Evolutionary conservation across 2,888 invertebrate genomes (phyloP).

Genomic region (Fabriciana adippe): DNA sequence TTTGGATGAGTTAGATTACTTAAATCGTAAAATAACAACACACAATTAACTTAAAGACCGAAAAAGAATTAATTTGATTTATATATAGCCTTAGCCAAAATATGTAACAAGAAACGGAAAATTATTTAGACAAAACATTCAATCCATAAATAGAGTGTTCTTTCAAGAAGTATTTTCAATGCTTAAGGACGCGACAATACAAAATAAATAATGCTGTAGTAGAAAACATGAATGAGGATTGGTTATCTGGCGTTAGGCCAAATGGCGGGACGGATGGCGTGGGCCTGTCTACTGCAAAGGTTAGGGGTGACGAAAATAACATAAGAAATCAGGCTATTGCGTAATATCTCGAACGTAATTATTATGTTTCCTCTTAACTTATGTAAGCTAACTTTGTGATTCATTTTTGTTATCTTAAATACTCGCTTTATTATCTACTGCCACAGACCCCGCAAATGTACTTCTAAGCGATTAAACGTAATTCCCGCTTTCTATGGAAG

Average conservation of each 20-base stretch:
- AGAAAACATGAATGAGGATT: slow-evolving; percentile 54
- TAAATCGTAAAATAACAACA: no score
- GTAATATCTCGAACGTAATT: slow-evolving; percentile 38
- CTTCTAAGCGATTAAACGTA: no score
- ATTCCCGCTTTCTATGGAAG: no score
- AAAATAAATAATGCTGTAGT: slow-evolving; percentile 40
- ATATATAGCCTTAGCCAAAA: neutral
- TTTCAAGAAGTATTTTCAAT: slow-evolving; percentile 19
- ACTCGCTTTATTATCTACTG: slow-evolving; percentile 34
- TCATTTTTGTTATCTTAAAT: slow-evolving; percentile 28
- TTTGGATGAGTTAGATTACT: no score
- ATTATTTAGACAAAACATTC: slow-evolving; percentile 17
- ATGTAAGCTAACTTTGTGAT: slow-evolving; percentile 1
- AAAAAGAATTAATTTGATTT: no score
- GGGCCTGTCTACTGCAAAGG: slow-evolving; percentile 58
- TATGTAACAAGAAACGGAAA: slow-evolving; percentile 1
- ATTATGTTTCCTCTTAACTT: slow-evolving; percentile 21
- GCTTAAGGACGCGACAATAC: slow-evolving; percentile 35
- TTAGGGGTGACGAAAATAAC: slow-evolving; percentile 70
- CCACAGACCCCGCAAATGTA: no score
- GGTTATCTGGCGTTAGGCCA: slow-evolving; percentile 58
- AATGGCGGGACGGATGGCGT: slow-evolving; percentile 51
- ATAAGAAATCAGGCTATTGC: slow-evolving; percentile 53
- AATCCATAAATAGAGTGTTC: slow-evolving; percentile 10
- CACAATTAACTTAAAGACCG: no score